Base-by-base conservation (phyloP, 2,113 vertebrate species). In the Rafetus swinhoei region DNA sequence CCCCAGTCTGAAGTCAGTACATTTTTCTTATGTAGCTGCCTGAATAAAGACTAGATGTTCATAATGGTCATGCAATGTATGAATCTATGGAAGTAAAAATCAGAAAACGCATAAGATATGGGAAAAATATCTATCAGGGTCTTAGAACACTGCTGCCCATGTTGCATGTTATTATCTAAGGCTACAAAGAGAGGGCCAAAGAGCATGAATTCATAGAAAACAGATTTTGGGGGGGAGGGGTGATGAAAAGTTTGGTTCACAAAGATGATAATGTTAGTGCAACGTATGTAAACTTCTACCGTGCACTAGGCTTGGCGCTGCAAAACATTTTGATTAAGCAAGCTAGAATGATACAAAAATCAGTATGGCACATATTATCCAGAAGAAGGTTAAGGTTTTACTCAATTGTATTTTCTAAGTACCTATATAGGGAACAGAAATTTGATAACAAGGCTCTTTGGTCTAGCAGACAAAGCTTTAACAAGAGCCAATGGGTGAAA, bases 161-260 rank as follows among this genome's bases (percentile, higher is more conserved):
- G 45, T 45, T 45, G 45, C 45, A 45, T 45, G 65, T 72, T 35
- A 15, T n/a, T 69, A n/a, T 69, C 32, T 69, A 69, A 69, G 32
- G 65, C 65, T 69, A 69, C 32, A 69, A 35, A 69, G 18, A 69
- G 65, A 69, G 19, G 18, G n/a, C 8, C 9, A 16, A 3, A 4
- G 80, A 39, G 82, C 54, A 52, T 0, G 76, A 11, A 1, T 87
- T 85, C 92, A 32, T 3, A 39, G 12, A 54, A 86, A 79, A 84
- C 0, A 81, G 27, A 2, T 87, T 87, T 55, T 84, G 18, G 16
- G 29, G 9, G 29, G 7, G 53, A 3, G 3, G 57, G 7, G 15
- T 60, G 2, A 3, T 29, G 22, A 22, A 56, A 62, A 29, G 0
- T 74, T 85, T 87, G 0, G 0, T 45, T 89, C 6, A 39, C 65